Base-by-base conservation (phyloP, 2,888 invertebrate genomes). In the Doris montereyensis region DNA sequence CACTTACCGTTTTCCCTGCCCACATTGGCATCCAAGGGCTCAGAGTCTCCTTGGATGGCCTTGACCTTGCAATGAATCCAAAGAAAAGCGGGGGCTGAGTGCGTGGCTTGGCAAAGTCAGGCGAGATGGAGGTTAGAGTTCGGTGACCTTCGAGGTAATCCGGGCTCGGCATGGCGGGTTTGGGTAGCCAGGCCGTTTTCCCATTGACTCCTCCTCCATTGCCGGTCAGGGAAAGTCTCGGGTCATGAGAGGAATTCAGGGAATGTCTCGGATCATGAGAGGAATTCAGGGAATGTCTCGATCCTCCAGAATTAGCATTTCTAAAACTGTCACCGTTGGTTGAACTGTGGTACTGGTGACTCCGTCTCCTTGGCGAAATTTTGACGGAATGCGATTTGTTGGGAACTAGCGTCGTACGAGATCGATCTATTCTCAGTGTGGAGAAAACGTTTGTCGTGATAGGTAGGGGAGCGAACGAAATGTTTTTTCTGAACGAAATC, bases 161-260 rank as follows among this genome's bases (percentile, higher is more conserved):
- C 71, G 85, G 86, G 83, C 84, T 87, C 70, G 87, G 88, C 34
- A 83, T 81, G 17, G 83, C 73, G 10, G 88, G 88, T 73, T 87
- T 88, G 5, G 88, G 86, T 79, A 88, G 82, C 71, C 62, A 58
- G 0, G 58, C 17, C 13, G 67, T 26, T 57, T 78, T 72, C 21
- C 67, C 76, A 76, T 34, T 35, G 1, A 13, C 1, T 17, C 28
- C 28, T 24, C 67, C 28, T 2, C 24, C 3, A 3, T 4, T 30
- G 24, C 67, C 17, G 5, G 52, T 41, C 17, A 17, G 17, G 5
- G 17, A 17, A 41, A 41, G 5, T 41, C 52, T 5, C 5, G 5
- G 5, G 17, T 41, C 52, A 10, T 5, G 17, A 41, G 52, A 41
- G 5, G 52, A 41, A 5, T 17, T 41, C 5, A 17, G 52, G 5